These are phyloP conservation scores for Scrobipalpa costella DNA, from an alignment of 2,888 invertebrate genomes.

Conservation along the genomic window DNA sequence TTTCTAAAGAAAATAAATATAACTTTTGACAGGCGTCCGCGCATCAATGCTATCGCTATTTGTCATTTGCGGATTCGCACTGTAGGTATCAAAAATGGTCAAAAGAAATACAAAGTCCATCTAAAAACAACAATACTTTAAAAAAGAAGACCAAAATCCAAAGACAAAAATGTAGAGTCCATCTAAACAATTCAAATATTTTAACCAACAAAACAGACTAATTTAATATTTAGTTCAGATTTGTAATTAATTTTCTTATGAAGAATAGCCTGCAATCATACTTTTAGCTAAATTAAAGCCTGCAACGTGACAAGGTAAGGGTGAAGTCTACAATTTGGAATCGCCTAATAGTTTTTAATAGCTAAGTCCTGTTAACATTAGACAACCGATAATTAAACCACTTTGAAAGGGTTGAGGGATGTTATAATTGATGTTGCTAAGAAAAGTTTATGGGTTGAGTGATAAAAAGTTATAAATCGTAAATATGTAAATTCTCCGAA, in stretches of 20 bases:
- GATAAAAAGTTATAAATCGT: neutral
- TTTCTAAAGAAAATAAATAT: conserved; percentile 81
- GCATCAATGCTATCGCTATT: conserved; percentile 74
- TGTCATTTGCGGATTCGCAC: conserved; percentile 66
- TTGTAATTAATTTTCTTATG: conserved; percentile 54
- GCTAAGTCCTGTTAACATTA: conserved; percentile 63
- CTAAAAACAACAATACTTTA: neutral
- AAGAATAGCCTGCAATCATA: conserved; percentile 62
- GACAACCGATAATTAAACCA: conserved; percentile 74
- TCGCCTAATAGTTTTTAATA: conserved; percentile 78
- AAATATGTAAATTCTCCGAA: too few species aligned
- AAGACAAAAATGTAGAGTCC: neutral
- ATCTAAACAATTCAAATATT: neutral
- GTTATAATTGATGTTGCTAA: conserved; percentile 42
- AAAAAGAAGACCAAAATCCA: neutral
- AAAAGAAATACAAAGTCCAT: neutral
- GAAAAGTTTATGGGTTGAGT: conserved; percentile 28
- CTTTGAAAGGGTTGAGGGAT: conserved; percentile 52
- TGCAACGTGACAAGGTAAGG: conserved; percentile 55
- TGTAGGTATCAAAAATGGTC: conserved; percentile 47
- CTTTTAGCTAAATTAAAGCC: conserved; percentile 71
- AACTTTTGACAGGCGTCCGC: conserved; percentile 77
- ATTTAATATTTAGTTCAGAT: conserved; percentile 7
- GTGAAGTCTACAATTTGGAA: conserved; percentile 60
- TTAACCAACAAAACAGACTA: neutral